Conservation (phyloP, 2,113 vertebrate species). For the Nothoprocta pentlandii region DNA sequence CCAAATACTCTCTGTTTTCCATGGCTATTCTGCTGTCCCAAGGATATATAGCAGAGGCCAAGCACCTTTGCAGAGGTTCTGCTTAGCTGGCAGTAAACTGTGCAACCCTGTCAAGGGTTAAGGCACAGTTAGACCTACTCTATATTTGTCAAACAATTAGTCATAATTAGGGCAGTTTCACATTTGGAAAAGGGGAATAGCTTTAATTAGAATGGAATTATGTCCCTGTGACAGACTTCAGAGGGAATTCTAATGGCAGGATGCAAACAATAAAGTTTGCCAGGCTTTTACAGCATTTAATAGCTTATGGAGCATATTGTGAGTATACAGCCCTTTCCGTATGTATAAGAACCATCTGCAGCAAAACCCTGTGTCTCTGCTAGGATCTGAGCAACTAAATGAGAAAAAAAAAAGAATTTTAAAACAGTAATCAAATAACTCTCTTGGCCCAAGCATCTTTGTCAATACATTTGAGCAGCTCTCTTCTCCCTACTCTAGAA, state of each 20-base stretch:
- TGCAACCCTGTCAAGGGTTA: background rate
- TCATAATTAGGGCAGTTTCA: slow-evolving; percentile 56
- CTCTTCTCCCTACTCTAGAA: background rate
- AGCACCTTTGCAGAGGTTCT: background rate
- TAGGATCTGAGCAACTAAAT: background rate
- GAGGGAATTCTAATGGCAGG: slow-evolving; percentile 69
- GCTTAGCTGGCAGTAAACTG: background rate
- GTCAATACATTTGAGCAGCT: background rate
- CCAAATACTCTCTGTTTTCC: background rate
- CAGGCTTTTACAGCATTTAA: slow-evolving; percentile 60
- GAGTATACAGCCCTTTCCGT: slow-evolving; percentile 22
- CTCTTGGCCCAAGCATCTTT: slow-evolving; percentile 9
- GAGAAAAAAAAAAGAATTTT: background rate
- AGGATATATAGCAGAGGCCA: background rate
- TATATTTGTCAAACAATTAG: slow-evolving; percentile 55
- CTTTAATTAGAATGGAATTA: slow-evolving; percentile 59
- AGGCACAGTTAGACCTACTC: slow-evolving; percentile 11
- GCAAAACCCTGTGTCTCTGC: background rate
- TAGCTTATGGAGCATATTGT: slow-evolving; percentile 56
- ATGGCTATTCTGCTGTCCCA: background rate
- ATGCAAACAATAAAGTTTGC: slow-evolving; percentile 69
- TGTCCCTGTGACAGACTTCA: slow-evolving; percentile 60
- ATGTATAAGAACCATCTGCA: slow-evolving; percentile 61
- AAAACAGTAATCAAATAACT: slow-evolving; percentile 23
- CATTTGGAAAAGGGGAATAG: slow-evolving; percentile 39